Percentiles rank a stretch among this genome's conserved stretches.
Conservation (phyloP, 1,140 invertebrate genomes). For the Drosophila fuyamai region DNA sequence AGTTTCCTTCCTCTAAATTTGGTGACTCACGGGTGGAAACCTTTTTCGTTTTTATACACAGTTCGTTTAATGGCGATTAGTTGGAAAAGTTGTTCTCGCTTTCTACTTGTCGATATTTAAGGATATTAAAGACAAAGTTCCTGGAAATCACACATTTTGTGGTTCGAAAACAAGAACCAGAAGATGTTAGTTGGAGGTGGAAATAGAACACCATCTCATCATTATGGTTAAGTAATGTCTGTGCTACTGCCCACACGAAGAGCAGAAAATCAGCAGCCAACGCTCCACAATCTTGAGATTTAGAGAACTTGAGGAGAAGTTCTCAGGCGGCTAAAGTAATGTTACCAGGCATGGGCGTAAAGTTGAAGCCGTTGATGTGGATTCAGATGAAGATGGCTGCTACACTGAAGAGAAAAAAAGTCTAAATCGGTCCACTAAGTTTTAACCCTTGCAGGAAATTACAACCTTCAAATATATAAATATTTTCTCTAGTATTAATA, state of each 20-base stretch:
- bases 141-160: constrained; percentile 50
- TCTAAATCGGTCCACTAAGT: no score
- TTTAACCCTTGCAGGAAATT: no score
- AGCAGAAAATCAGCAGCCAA: constrained; percentile 39
- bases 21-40: constrained; percentile 33
- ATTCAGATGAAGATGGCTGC: constrained; percentile 29
- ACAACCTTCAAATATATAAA: no score
- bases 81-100: constrained; percentile 64
- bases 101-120: constrained; percentile 38
- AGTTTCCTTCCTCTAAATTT: constrained; percentile 46
- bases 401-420: constrained; percentile 4
- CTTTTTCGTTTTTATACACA: constrained; percentile 29
- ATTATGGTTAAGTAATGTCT: constrained; percentile 54
- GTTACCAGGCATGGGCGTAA: constrained; percentile 36
- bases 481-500: no score
- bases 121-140: constrained; percentile 30
- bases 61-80: constrained; percentile 73
- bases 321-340: constrained; percentile 16
- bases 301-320: constrained; percentile 35
- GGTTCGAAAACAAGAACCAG: constrained; percentile 19
- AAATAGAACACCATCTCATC: constrained; percentile 41
- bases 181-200: constrained; percentile 24
- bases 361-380: constrained; percentile 19
- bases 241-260: constrained; percentile 43
- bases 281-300: constrained; percentile 25